A percentile compares a stretch with the other conserved stretches of the same genome.
These are phyloP conservation scores for Podarcis lilfordi DNA, from an alignment of 2,797 vertebrate species.

Conservation along the genomic window DNA sequence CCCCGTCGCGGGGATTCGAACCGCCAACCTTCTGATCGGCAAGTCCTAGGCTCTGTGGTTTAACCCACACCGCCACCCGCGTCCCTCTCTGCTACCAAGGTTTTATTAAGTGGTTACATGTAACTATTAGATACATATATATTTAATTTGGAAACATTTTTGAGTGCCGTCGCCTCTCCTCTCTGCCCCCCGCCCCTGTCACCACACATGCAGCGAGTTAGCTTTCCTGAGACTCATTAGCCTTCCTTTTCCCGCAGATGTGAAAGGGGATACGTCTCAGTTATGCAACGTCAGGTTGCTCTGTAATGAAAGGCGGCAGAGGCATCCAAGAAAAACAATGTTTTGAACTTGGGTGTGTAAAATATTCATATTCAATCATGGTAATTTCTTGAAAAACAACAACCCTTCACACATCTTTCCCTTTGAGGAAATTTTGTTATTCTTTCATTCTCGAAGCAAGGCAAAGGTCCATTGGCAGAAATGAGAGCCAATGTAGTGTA, in stretches of 20 bases:
- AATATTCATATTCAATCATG: slow-evolving; percentile 69
- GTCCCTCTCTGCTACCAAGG: background rate
- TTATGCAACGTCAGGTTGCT: slow-evolving; percentile 73
- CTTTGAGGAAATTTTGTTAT: slow-evolving; percentile 44
- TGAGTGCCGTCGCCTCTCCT: slow-evolving; percentile 36
- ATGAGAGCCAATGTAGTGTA: background rate
- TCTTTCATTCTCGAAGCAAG: slow-evolving; percentile 50
- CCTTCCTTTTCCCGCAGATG: slow-evolving; percentile 60
- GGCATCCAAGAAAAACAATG: slow-evolving; percentile 78
- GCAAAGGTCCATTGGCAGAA: background rate
- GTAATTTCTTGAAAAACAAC: slow-evolving; percentile 19
- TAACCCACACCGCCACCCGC: too few relatives aligned
- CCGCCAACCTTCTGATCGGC: too few relatives aligned
- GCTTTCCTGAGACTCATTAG: slow-evolving; percentile 71
- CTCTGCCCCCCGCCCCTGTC: slow-evolving; percentile 40
- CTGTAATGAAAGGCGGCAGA: slow-evolving; percentile 66
- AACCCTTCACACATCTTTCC: slow-evolving; percentile 66
- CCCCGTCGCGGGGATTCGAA: too few relatives aligned
- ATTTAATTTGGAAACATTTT: slow-evolving; percentile 68
- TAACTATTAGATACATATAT: slow-evolving; percentile 42
- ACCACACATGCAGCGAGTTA: slow-evolving; percentile 53
- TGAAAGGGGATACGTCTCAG: slow-evolving; percentile 77
- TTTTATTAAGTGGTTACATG: slow-evolving; percentile 55
- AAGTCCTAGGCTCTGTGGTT: too few relatives aligned
- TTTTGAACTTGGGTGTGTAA: slow-evolving; percentile 70